Conservation (phyloP, 1,140 invertebrate species). For the Bicyclus anynana region DNA sequence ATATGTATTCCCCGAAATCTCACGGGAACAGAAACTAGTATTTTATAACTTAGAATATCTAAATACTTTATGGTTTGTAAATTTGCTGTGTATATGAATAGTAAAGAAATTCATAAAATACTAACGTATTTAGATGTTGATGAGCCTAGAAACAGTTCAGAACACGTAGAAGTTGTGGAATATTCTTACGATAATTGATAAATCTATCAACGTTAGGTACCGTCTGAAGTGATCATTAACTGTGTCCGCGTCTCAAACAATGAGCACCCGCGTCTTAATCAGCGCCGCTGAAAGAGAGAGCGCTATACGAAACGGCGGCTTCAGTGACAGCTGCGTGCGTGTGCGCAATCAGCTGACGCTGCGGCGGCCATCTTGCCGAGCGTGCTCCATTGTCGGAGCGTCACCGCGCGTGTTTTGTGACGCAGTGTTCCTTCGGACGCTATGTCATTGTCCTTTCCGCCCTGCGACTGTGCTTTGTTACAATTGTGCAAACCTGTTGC, state of each 20-base stretch:
- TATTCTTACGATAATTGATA: not conserved
- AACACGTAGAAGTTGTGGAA: not conserved
- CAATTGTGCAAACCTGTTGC: slow-evolving; percentile 34
- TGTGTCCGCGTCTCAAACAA: slow-evolving; percentile 10
- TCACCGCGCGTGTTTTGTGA: slow-evolving; percentile 64
- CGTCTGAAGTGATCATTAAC: not conserved
- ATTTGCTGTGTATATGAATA: no score
- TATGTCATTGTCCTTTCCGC: slow-evolving; percentile 69
- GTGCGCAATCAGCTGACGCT: slow-evolving; percentile 70
- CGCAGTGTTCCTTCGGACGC: slow-evolving; percentile 59
- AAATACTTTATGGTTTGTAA: no score
- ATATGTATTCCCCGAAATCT: no score
- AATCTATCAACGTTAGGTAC: not conserved
- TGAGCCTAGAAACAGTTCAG: not conserved
- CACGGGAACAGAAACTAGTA: no score
- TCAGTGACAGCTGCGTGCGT: slow-evolving; percentile 38
- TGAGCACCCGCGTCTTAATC: slow-evolving; percentile 25
- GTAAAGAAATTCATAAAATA: no score
- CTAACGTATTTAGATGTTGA: not conserved
- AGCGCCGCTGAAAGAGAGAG: slow-evolving; percentile 56
- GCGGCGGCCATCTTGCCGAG: slow-evolving; percentile 69
- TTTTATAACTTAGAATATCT: no score
- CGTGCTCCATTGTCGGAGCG: slow-evolving; percentile 59
- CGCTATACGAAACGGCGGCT: slow-evolving; percentile 42
- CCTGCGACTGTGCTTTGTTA: slow-evolving; percentile 45